These are phyloP conservation scores for Drosophila prolongata DNA, from an alignment of 2,888 invertebrate genomes.

Conservation along the genomic window DNA sequence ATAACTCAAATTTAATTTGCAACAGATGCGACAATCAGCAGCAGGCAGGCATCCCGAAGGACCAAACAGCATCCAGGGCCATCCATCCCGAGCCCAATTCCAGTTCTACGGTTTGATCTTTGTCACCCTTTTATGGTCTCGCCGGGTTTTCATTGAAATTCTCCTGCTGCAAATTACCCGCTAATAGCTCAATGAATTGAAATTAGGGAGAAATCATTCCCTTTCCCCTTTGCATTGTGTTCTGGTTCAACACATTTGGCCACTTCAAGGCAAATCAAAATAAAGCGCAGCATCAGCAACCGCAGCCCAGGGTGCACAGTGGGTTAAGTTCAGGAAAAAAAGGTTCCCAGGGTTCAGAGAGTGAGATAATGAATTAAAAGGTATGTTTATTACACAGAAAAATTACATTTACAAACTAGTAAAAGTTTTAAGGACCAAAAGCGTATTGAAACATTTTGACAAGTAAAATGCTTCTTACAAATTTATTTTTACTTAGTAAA, in stretches of 20 bases:
- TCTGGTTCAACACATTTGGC: conserved; percentile 67
- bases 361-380: background rate
- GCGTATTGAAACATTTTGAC: too few relatives aligned
- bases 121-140: conserved; percentile 64
- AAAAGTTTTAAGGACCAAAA: too few relatives aligned
- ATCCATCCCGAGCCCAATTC: conserved; percentile 55
- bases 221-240: conserved; percentile 35
- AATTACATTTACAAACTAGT: too few relatives aligned
- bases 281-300: conserved; percentile 60
- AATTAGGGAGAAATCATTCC: conserved; percentile 45
- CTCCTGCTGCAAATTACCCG: conserved; percentile 79
- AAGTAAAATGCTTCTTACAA: too few relatives aligned
- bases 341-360: conserved; percentile 1
- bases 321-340: conserved; percentile 32
- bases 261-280: conserved; percentile 74
- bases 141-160: conserved; percentile 22
- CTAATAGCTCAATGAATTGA: conserved; percentile 78
- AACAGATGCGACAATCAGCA: conserved; percentile 81
- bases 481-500: too few relatives aligned
- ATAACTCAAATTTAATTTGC: conserved; percentile 83
- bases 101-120: conserved; percentile 73
- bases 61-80: conserved; percentile 35
- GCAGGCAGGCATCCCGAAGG: conserved; percentile 49
- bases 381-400: too few relatives aligned
- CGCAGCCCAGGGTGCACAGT: conserved; percentile 56